These are phyloP conservation scores for Todiramphus chloris DNA, from an alignment of 2,113 vertebrate species.

Conservation along the genomic window DNA sequence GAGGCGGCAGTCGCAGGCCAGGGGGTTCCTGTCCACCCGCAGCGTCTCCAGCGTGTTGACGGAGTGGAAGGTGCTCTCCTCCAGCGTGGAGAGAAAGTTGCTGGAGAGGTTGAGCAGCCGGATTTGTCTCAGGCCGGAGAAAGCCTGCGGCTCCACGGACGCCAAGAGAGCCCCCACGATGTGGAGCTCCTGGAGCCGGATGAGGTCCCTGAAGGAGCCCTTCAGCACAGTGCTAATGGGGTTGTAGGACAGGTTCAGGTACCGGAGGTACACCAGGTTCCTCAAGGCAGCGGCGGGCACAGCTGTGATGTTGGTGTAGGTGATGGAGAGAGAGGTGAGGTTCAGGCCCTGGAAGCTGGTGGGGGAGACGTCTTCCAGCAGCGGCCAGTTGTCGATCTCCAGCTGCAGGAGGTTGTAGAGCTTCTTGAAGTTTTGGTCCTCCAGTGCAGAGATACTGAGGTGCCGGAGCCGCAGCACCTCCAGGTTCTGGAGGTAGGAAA, in stretches of 20 bases:
- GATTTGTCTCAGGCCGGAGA: conserved; percentile 90
- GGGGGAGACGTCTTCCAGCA: conserved; percentile 88
- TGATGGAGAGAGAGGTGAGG: conserved; percentile 93
- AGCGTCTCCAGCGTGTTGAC: conserved; percentile 92
- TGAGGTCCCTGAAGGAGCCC: conserved; percentile 88
- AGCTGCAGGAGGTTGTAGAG: conserved; percentile 85
- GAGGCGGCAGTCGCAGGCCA: conserved; percentile 95
- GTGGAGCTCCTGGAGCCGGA: conserved; percentile 93
- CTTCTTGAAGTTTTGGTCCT: conserved; percentile 91
- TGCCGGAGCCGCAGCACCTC: conserved; percentile 88
- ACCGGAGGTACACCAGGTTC: conserved; percentile 88
- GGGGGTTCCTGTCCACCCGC: conserved; percentile 90
- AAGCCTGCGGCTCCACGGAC: conserved; percentile 87
- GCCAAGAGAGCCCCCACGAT: conserved; percentile 87
- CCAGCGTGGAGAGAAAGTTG: conserved; percentile 89
- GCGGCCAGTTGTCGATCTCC: conserved; percentile 94
- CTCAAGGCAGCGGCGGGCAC: conserved; percentile 90
- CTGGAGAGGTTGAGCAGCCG: conserved; percentile 92
- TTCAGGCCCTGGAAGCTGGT: conserved; percentile 92
- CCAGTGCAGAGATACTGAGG: conserved; percentile 85
- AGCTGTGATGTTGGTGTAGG: conserved; percentile 92
- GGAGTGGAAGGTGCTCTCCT: conserved; percentile 92
- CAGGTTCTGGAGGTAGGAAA: conserved; percentile 90
- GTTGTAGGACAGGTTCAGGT: conserved; percentile 94
- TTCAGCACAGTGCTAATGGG: conserved; percentile 91